Evolutionary conservation across 2,797 vertebrate species (phyloP), one percentile per base, ranked within the genome.

Genomic region (Fistularia commersonii): DNA sequence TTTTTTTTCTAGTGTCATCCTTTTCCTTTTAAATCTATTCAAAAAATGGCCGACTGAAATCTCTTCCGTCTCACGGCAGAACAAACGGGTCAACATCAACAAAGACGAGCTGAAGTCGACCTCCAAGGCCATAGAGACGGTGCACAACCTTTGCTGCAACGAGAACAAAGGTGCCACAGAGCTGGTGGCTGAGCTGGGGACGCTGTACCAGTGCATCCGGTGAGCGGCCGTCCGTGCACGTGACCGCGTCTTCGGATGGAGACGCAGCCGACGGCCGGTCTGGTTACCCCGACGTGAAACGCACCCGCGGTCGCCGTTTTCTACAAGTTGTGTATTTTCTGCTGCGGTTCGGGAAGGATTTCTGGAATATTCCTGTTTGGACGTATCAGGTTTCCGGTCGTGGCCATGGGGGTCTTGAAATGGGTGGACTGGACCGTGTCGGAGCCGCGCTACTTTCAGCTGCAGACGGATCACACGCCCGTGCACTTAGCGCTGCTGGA

Each of bases 351-450:
- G n/a, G n/a, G n/a, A n/a, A n/a, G n/a, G n/a, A n/a, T n/a, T n/a
- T n/a, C n/a, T n/a, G n/a, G n/a, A n/a, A n/a, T n/a, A n/a, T n/a
- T n/a, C n/a, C n/a, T n/a, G n/a, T n/a, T n/a, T n/a, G n/a, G n/a
- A n/a, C n/a, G n/a, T n/a, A n/a, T n/a, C n/a, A 99, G 97, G 79
- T 99, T 98, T 75, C 97, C 97, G 1, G 97, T 99, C 9, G 97
- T 99, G 35, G 96, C 97, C 0, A 98, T 99, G 96, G 97, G 97
- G 1, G 97, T 99, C 14, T 72, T 99, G 52, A 98, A 96, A 69
- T 99, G 97, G 97, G 97, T 99, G 35, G 97, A 99, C 32, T 99
- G 97, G 97, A 99, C 97, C 0, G 97, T 99, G 41, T 99, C 96
- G 0, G 97, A 99, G 65, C 94, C 97, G 0, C 86, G 96, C 6